phyloP scores from a whole-genome alignment of 2,888 invertebrate genomes.

The Stenotaenia linearis region DNA sequence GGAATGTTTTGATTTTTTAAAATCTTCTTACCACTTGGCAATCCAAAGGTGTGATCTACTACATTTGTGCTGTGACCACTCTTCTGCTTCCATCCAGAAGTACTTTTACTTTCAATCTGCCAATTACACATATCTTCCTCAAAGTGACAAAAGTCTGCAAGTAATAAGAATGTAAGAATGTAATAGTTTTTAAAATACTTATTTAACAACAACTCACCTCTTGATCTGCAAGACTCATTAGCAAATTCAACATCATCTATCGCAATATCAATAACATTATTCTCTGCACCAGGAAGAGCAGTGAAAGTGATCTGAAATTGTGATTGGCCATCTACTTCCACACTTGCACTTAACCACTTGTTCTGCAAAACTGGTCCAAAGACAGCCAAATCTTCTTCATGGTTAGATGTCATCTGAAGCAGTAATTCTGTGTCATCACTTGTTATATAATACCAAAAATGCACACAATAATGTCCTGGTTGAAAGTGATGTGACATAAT shows the following conservation, averaged over 20 bases:
- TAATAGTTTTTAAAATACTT: no score
- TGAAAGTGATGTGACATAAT: neutral
- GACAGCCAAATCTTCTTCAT: neutral
- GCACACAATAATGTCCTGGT: neutral
- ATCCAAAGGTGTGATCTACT: neutral
- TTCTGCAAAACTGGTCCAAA: neutral
- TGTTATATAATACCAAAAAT: neutral
- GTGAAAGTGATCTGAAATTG: neutral
- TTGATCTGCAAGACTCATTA: neutral
- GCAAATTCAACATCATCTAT: neutral
- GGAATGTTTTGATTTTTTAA: neutral
- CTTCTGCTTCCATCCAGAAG: neutral
- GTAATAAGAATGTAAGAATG: neutral
- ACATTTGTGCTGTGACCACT: no score
- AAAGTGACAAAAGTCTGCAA: neutral
- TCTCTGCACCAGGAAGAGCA: neutral
- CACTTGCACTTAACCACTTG: neutral
- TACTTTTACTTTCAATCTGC: neutral
- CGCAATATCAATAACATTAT: neutral
- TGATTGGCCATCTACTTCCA: neutral
- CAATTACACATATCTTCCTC: neutral
- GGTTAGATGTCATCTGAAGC: neutral
- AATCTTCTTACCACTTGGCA: neutral
- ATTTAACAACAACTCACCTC: neutral
- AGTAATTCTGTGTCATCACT: neutral